These are phyloP conservation scores for Todus mexicanus DNA, from an alignment of 2,797 vertebrate species.

Conservation along the genomic window DNA sequence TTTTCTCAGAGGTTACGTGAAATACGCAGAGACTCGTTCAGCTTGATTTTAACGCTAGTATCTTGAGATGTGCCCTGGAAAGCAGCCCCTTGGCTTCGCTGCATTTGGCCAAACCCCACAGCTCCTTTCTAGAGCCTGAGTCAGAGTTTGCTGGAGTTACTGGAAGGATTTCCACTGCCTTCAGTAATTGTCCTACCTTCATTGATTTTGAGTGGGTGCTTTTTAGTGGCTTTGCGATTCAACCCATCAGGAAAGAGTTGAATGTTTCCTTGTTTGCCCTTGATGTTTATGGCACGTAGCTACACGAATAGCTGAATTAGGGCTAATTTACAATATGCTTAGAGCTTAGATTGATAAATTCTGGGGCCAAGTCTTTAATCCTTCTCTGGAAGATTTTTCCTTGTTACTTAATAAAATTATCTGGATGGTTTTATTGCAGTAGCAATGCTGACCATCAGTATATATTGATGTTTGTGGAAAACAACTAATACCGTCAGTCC, in stretches of 20 bases:
- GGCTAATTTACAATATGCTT: not conserved
- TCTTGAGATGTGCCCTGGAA: not conserved
- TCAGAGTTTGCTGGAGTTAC: not conserved
- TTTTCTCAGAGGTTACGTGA: not conserved
- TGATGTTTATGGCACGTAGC: not conserved
- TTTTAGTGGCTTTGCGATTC: not conserved
- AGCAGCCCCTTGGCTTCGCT: not conserved
- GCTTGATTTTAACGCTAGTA: not conserved
- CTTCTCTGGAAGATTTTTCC: not conserved
- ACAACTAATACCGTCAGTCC: not conserved
- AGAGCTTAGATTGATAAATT: not conserved
- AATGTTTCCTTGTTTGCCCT: not conserved
- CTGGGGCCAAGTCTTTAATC: not conserved
- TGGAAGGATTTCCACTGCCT: not conserved
- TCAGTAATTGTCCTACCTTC: not conserved
- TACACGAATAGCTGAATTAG: not conserved
- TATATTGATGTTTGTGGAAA: not conserved
- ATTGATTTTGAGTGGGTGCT: not conserved
- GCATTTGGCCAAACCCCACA: not conserved
- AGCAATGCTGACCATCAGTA: not conserved
- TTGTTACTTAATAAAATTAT: not conserved
- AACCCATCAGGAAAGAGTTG: not conserved
- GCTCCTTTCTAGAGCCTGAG: not conserved
- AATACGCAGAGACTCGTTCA: not conserved
- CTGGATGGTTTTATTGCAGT: not conserved